These are phyloP conservation scores for Penaeus vannamei DNA, from an alignment of 1,140 invertebrate species.

Conservation along the genomic window DNA sequence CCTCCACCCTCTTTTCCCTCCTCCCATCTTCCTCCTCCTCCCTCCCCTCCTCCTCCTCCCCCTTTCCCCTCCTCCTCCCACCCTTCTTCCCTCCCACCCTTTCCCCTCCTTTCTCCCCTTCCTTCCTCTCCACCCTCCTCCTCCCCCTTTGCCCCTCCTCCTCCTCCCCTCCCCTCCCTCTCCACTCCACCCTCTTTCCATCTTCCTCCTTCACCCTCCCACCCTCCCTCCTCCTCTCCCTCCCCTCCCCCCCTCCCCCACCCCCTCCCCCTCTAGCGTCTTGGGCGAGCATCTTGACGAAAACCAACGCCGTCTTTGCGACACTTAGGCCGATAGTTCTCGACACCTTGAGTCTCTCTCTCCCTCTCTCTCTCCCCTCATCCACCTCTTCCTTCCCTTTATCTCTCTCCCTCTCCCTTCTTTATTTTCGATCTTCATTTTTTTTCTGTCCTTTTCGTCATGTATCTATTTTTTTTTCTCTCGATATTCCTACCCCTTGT, in stretches of 20 bases:
- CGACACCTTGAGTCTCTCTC: not conserved
- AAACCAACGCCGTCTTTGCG: too few species aligned
- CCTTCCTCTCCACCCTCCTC: not conserved
- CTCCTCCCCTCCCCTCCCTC: not conserved
- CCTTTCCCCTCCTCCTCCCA: not conserved
- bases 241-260: not conserved
- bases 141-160: not conserved
- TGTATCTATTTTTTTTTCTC: too few species aligned
- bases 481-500: not conserved
- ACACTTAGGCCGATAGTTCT: not conserved
- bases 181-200: not conserved
- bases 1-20: not conserved
- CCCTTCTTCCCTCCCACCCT: conserved; percentile 1
- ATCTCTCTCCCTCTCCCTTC: not conserved
- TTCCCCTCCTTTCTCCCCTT: not conserved
- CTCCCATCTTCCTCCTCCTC: not conserved
- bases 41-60: not conserved
- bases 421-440: too few species aligned
- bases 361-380: not conserved
- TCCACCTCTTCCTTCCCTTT: not conserved
- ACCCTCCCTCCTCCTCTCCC: not conserved
- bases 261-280: not conserved
- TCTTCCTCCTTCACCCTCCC: too few species aligned
- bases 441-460: not conserved
- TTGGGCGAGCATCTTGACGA: too few species aligned